phyloP scores from a whole-genome alignment of 2,888 invertebrate species.

The Rhagonycha lutea region DNA sequence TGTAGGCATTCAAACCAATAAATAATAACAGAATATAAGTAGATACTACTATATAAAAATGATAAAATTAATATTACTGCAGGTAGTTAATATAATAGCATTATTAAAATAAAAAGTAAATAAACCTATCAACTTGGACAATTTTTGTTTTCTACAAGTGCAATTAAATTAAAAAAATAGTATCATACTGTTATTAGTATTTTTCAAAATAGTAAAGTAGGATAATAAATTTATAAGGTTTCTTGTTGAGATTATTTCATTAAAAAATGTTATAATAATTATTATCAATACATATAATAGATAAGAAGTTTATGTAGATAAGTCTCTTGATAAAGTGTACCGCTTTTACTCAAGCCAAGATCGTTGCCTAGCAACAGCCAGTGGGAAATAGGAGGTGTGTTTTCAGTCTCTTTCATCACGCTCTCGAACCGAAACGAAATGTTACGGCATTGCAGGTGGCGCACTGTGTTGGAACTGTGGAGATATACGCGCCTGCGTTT shows the following conservation, averaged over 20 bases:
- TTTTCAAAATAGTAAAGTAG: no score
- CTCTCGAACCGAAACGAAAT: conserved; percentile 11
- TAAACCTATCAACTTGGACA: no score
- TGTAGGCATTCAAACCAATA: no score
- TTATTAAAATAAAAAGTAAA: no score
- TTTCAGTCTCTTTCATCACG: conserved; percentile 17
- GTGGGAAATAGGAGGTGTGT: conserved; percentile 27
- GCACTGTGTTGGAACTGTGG: conserved; percentile 15
- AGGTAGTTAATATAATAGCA: no score
- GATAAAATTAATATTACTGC: no score
- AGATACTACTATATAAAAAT: no score
- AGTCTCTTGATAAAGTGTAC: conserved; percentile 10
- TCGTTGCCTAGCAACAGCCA: conserved; percentile 37
- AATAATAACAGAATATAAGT: no score
- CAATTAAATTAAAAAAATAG: no score
- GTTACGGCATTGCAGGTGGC: conserved; percentile 13
- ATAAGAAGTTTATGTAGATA: neutral
- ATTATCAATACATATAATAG: neutral
- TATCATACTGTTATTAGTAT: no score
- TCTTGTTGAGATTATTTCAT: neutral
- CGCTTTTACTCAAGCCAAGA: conserved; percentile 3
- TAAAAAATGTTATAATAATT: neutral
- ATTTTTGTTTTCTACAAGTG: no score
- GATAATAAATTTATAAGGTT: neutral
- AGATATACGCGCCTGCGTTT: neutral